These are phyloP conservation scores for Galago senegalensis DNA, from an alignment of 2,797 vertebrate species.

Conservation along the genomic window DNA sequence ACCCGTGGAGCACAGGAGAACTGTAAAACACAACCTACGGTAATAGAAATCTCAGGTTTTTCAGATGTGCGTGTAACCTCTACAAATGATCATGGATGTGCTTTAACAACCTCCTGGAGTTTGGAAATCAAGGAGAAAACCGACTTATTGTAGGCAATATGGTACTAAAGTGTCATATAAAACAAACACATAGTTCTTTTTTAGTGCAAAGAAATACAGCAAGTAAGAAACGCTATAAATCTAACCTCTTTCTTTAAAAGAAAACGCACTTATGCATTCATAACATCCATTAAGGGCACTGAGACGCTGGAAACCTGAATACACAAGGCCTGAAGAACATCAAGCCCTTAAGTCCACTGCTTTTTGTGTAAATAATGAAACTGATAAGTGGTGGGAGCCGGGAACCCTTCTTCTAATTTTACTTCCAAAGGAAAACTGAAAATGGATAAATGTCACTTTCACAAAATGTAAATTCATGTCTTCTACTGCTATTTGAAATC, in stretches of 20 bases:
- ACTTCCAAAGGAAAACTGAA: conserved; percentile 77
- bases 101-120: conserved; percentile 51
- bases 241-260: conserved; percentile 79
- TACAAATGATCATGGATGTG: conserved; percentile 37
- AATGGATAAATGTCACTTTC: conserved; percentile 69
- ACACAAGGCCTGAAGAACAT: conserved; percentile 66
- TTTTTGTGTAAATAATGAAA: conserved; percentile 46
- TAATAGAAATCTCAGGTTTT: neutral
- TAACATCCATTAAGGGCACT: conserved; percentile 83
- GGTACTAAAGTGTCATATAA: conserved; percentile 80
- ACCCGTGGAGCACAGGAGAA: conserved; percentile 31
- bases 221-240: conserved; percentile 81
- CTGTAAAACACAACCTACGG: conserved; percentile 8
- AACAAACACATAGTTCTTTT: conserved; percentile 75
- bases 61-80: conserved; percentile 17
- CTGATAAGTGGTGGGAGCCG: neutral
- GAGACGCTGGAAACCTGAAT: conserved; percentile 85
- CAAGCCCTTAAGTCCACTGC: conserved; percentile 79
- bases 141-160: conserved; percentile 76
- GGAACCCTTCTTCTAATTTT: conserved; percentile 60
- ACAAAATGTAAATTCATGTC: conserved; percentile 83
- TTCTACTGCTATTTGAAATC: conserved; percentile 78
- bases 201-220: conserved; percentile 83
- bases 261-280: conserved; percentile 69
- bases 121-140: conserved; percentile 76